A percentile compares a stretch with the other conserved stretches of the same genome.
phyloP scores from a whole-genome alignment of 2,113 vertebrate genomes.

The rat (Rattus norvegicus) region DNA sequence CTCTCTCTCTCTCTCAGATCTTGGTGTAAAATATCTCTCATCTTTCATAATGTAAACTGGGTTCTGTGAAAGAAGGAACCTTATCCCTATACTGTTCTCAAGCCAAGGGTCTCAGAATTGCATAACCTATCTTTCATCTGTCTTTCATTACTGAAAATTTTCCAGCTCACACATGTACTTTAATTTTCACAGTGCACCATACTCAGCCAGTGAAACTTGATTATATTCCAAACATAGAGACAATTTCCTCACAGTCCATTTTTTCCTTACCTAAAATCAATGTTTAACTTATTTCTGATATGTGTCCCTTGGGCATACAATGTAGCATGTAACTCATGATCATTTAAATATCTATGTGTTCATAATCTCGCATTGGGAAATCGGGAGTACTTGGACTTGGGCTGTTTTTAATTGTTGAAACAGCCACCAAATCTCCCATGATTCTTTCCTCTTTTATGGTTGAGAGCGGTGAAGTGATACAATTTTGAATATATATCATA shows the following conservation, averaged over 20 bases:
- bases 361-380: background rate
- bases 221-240: background rate
- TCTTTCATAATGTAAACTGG: background rate
- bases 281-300: conserved; percentile 49
- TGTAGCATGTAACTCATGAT: background rate
- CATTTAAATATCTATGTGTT: background rate
- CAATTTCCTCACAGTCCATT: background rate
- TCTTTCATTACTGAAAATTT: background rate
- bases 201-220: background rate
- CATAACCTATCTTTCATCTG: background rate
- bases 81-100: background rate
- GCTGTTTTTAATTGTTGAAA: background rate
- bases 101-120: background rate
- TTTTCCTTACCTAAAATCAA: background rate
- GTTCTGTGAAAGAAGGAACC: background rate
- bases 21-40: background rate
- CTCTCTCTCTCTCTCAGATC: background rate
- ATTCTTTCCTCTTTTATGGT: background rate
- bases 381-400: background rate
- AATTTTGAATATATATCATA: conserved; percentile 21
- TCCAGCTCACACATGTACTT: background rate
- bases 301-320: background rate
- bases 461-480: background rate
- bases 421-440: background rate
- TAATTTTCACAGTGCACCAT: background rate